Base-by-base conservation (phyloP, 2,888 invertebrate genomes). In the Cheilosia pagana region DNA sequence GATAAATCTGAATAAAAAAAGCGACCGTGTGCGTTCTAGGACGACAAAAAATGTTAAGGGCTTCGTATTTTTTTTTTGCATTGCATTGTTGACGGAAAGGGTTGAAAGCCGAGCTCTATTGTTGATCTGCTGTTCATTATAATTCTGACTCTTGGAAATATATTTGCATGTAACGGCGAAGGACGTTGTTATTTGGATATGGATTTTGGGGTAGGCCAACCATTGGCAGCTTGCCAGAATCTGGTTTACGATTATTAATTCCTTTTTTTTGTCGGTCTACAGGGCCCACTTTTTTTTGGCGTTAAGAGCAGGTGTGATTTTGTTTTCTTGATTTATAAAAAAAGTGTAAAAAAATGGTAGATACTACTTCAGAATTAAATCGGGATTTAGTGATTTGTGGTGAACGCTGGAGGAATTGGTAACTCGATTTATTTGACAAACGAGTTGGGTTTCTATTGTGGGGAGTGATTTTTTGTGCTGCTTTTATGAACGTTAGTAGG, bases 121-220 rank as follows among this genome's bases (percentile, higher is more conserved):
- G 85, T 81, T 60, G 31, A 53, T 70, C 59, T 63, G 39, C 39
- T 59, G 68, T 79, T 79, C 62, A 78, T 83, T 75, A 74, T 23
- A 5, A 50, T 45, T 45, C 59, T 79, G 79, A 79, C 75, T 79
- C 65, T 60, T 50, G 16, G 41, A 65, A 78, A 75, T 45, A n/a
- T 74, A 79, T 85, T 85, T 85, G 83, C 83, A 85, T 85, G 79
- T 53, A 45, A 35, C 72, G 43, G 25, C 59, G 52, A 23, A 31
- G 57, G 62, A 63, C 31, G 2, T 59, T 43, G 23, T 35, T 79
- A 60, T 79, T 75, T 81, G 23, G 41, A 28, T 71, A 35, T 39
- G 25, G 67, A 60, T 76, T 57, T 62, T 50, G 50, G 59, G 35
- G 12, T 52, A 19, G 16, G 25, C 53, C 28, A 67, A 35, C 25